Evolutionary conservation across 2,797 vertebrate genomes (phyloP).

Genomic region (Pipistrellus kuhlii): DNA sequence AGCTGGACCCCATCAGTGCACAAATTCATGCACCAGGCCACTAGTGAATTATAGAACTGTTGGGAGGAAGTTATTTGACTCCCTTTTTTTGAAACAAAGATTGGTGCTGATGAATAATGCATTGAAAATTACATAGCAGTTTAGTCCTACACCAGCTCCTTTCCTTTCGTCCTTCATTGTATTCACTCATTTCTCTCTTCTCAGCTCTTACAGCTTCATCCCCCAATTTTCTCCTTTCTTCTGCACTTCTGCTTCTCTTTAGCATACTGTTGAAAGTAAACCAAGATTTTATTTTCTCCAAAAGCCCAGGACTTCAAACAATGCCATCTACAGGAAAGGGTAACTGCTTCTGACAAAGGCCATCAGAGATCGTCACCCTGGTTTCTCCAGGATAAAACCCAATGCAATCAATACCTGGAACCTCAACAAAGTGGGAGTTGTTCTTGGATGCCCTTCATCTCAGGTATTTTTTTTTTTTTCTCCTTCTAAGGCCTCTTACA

Average conservation of each 20-base stretch:
- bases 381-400: conserved; percentile 69
- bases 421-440: conserved; percentile 5
- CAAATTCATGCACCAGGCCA: too few relatives aligned
- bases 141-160: not conserved
- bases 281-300: not conserved
- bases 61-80: not conserved
- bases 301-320: conserved; percentile 39
- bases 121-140: not conserved
- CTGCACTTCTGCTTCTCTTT: not conserved
- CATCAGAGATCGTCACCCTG: not conserved
- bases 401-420: conserved; percentile 45
- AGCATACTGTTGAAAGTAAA: not conserved
- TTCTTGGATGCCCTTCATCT: conserved; percentile 60
- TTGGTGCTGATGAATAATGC: not conserved
- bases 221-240: not conserved
- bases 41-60: not conserved
- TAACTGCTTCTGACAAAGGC: not conserved
- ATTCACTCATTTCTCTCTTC: not conserved
- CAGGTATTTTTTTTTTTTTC: conserved; percentile 5
- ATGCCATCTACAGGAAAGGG: not conserved
- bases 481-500: not conserved
- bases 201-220: not conserved
- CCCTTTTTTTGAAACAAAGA: not conserved
- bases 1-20: too few relatives aligned
- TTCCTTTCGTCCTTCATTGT: not conserved